Evolutionary conservation across 30 jellyfish, hydroid and myxozoan genomes (phyloP).

Genomic region (Hydra vulgaris): DNA sequence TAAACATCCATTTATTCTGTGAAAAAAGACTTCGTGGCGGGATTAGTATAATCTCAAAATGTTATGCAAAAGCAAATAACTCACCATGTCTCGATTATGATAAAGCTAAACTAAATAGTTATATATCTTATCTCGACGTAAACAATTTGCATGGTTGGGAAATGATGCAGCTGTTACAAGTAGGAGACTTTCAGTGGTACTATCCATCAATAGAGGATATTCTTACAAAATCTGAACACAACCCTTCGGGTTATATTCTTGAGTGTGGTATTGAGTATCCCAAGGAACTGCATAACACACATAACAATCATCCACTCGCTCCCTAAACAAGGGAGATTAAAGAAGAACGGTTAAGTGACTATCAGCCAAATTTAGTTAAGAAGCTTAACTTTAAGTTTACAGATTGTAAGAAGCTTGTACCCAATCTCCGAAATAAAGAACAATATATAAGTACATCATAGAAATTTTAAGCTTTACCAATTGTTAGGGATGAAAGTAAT

Average conservation of each 20-base stretch:
- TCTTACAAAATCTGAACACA: neutral
- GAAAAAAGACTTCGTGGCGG: neutral
- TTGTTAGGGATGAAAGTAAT: no score
- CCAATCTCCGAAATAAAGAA: neutral
- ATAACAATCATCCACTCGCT: neutral
- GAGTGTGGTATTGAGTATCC: neutral
- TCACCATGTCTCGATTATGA: neutral
- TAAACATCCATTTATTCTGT: neutral
- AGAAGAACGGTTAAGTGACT: neutral
- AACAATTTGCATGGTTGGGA: neutral
- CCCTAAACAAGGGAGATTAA: neutral
- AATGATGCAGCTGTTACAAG: neutral
- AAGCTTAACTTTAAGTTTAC: neutral
- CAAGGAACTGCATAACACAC: neutral
- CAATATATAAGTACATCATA: no score
- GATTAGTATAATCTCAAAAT: neutral
- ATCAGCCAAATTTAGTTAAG: neutral
- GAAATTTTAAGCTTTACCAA: no score
- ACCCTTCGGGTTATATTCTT: neutral
- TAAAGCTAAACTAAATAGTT: neutral
- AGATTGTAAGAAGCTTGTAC: neutral
- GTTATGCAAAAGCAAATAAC: neutral
- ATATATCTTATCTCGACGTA: neutral
- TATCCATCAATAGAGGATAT: neutral
- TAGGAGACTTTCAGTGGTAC: neutral